A percentile compares a stretch with the other conserved stretches of the same genome.
Conservation (phyloP, 2,888 invertebrate genomes). For the Amphipyra berbera region DNA sequence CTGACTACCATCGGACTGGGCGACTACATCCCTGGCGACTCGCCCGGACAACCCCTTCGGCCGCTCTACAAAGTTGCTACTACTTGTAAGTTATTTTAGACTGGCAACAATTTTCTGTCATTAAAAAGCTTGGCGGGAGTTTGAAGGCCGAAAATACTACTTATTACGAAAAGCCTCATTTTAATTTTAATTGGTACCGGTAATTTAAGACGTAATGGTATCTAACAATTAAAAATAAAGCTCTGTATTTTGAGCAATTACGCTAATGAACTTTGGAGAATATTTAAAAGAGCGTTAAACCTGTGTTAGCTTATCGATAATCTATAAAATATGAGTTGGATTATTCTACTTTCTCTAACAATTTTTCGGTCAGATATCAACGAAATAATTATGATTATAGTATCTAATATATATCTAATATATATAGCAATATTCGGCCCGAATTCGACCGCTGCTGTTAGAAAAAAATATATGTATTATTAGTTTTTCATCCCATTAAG, state of each 20-base stretch:
- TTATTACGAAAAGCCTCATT: too few species aligned
- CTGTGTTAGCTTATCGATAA: background rate
- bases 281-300: too few species aligned
- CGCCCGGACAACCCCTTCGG: constrained; percentile 93
- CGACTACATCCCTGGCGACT: constrained; percentile 96
- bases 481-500: background rate
- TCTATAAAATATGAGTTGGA: background rate
- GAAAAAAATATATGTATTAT: background rate
- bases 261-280: too few species aligned
- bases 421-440: too few species aligned
- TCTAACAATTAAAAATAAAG: too few species aligned
- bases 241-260: too few species aligned
- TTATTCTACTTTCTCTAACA: background rate
- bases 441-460: background rate
- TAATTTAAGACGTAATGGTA: too few species aligned
- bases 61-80: constrained; percentile 95
- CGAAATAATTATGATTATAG: background rate
- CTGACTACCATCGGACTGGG: constrained; percentile 97
- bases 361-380: too few species aligned
- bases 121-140: too few species aligned
- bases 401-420: background rate
- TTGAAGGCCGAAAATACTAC: too few species aligned
- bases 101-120: constrained; percentile 2
- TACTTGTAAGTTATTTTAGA: constrained; percentile 90
- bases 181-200: too few species aligned